phyloP scores from a whole-genome alignment of 2,888 invertebrate species.

The Microctonus hyperodae region DNA sequence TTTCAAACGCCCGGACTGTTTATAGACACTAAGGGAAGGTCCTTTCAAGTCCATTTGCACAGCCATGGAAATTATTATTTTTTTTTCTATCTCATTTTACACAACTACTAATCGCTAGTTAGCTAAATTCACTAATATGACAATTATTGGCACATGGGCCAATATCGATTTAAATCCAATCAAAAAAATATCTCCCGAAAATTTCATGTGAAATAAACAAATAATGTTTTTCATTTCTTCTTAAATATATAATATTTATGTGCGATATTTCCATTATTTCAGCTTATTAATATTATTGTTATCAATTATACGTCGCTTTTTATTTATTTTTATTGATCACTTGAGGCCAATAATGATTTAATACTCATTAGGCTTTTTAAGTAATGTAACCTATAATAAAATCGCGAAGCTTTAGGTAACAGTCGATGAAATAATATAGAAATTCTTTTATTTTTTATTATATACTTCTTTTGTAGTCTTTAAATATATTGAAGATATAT shows the following conservation, averaged over 20 bases:
- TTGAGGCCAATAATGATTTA: constrained; percentile 11
- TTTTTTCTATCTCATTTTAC: constrained; percentile 2
- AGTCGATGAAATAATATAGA: constrained; percentile 8
- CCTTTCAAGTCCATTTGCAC: constrained; percentile 39
- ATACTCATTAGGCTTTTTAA: constrained; percentile 1
- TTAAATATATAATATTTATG: constrained; percentile 9
- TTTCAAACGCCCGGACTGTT: constrained; percentile 31
- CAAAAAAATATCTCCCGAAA: neutral
- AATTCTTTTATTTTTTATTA: neutral
- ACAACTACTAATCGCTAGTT: constrained; percentile 7
- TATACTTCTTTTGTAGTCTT: neutral
- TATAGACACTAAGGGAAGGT: constrained; percentile 32
- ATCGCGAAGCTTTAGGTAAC: neutral
- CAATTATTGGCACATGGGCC: too few species aligned
- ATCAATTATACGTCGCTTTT: neutral
- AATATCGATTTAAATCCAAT: neutral
- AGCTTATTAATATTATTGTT: neutral
- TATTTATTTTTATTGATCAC: neutral
- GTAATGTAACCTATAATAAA: constrained; percentile 6
- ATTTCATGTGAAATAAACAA: constrained; percentile 13
- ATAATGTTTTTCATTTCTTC: neutral
- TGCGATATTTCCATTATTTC: constrained; percentile 16
- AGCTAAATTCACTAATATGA: too few species aligned
- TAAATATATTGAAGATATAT: neutral
- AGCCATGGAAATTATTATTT: constrained; percentile 37